These are phyloP conservation scores for Egretta garzetta DNA, from an alignment of 2,113 vertebrate species.

Conservation along the genomic window DNA sequence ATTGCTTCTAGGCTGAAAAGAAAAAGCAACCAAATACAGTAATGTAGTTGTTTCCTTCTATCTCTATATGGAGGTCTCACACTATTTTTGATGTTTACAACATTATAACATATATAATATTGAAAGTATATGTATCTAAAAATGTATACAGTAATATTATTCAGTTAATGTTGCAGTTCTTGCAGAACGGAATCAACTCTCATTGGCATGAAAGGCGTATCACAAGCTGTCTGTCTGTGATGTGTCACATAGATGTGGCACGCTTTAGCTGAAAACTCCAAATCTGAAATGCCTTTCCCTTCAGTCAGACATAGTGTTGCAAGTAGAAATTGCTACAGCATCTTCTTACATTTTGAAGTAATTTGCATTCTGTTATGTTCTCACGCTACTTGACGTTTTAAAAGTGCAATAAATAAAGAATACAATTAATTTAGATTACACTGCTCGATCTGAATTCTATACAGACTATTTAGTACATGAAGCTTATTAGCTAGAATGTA, in stretches of 20 bases:
- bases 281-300: neutral
- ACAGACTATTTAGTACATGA: neutral
- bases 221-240: neutral
- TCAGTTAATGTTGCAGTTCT: neutral
- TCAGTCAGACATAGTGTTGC: neutral
- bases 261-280: neutral
- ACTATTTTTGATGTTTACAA: neutral
- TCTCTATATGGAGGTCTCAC: neutral
- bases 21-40: neutral
- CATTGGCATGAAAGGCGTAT: neutral
- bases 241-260: neutral
- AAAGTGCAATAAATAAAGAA: constrained; percentile 43
- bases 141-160: neutral
- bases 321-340: neutral
- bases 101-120: neutral
- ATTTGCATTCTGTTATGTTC: constrained; percentile 5
- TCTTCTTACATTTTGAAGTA: neutral
- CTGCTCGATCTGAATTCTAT: constrained; percentile 25
- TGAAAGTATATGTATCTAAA: neutral
- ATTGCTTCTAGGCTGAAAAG: neutral
- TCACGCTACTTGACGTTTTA: neutral
- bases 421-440: constrained; percentile 50
- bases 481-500: constrained; percentile 15
- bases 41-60: neutral
- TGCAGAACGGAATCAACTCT: neutral